phyloP scores from a whole-genome alignment of 64 coral and sea anemone genomes.

The Montipora sp. region DNA sequence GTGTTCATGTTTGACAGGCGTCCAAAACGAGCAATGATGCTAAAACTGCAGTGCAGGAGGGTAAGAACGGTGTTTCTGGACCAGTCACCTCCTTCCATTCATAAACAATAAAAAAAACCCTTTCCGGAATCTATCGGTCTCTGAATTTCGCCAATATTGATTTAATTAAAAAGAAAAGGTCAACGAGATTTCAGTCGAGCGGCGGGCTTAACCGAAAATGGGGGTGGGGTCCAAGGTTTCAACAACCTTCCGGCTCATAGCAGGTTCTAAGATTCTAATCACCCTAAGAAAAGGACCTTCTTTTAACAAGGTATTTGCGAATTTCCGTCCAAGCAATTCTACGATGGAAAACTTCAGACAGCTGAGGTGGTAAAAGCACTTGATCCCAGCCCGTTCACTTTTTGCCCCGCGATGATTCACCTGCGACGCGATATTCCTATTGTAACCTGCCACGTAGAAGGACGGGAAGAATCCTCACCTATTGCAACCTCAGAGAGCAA shows the following conservation, averaged over 20 bases:
- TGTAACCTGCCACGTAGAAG: slow-evolving; percentile 83
- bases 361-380: slow-evolving; percentile 49
- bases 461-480: slow-evolving; percentile 68
- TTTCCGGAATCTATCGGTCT: no score
- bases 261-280: neutral
- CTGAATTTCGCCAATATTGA: no score
- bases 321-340: slow-evolving; percentile 79
- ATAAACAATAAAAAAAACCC: no score
- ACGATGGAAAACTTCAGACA: slow-evolving; percentile 58
- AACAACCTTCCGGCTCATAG: neutral
- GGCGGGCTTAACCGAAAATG: no score
- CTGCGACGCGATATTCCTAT: slow-evolving; percentile 18
- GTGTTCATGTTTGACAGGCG: no score
- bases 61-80: slow-evolving; percentile 39
- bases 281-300: neutral
- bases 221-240: no score
- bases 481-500: slow-evolving; percentile 72
- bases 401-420: slow-evolving; percentile 67
- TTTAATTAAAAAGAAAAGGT: no score
- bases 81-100: neutral
- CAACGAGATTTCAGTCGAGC: no score
- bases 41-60: slow-evolving; percentile 91
- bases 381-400: slow-evolving; percentile 41
- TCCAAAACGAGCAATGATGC: slow-evolving; percentile 71
- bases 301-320: slow-evolving; percentile 72